Conservation (phyloP, 2,888 invertebrate species). For the Seira ritae region DNA sequence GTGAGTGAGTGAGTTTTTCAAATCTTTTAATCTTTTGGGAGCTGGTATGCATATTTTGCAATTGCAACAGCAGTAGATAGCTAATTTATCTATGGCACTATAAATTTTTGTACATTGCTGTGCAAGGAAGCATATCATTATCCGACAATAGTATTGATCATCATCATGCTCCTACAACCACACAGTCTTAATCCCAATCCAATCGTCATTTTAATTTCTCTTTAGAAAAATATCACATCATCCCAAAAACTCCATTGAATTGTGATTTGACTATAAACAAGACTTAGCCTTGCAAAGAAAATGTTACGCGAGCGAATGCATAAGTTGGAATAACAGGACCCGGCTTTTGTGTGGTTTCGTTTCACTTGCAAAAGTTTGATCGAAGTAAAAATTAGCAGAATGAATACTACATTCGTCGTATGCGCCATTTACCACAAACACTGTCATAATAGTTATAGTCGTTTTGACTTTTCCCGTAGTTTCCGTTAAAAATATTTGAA, state of each 20-base stretch:
- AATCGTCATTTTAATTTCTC: background rate
- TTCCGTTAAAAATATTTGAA: no score
- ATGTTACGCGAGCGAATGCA: background rate
- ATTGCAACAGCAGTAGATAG: background rate
- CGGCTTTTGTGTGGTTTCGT: background rate
- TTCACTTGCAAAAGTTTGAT: background rate
- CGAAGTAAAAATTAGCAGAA: background rate
- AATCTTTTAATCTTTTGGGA: constrained; percentile 2
- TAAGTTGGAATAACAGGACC: constrained; percentile 39
- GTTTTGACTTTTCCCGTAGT: no score
- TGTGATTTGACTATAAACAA: background rate
- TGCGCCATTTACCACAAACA: background rate
- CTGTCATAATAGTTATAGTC: no score
- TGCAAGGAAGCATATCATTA: constrained; percentile 17
- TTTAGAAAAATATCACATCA: background rate
- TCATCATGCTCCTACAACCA: background rate
- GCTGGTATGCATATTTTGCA: background rate
- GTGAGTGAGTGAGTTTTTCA: background rate
- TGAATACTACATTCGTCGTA: no score
- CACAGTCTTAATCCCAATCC: background rate
- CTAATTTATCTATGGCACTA: constrained; percentile 1
- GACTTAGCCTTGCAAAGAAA: background rate
- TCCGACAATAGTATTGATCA: background rate
- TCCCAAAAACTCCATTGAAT: background rate
- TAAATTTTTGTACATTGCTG: background rate